Base-by-base conservation (phyloP, 2,113 vertebrate genomes). In the Eretmochelys imbricata region DNA sequence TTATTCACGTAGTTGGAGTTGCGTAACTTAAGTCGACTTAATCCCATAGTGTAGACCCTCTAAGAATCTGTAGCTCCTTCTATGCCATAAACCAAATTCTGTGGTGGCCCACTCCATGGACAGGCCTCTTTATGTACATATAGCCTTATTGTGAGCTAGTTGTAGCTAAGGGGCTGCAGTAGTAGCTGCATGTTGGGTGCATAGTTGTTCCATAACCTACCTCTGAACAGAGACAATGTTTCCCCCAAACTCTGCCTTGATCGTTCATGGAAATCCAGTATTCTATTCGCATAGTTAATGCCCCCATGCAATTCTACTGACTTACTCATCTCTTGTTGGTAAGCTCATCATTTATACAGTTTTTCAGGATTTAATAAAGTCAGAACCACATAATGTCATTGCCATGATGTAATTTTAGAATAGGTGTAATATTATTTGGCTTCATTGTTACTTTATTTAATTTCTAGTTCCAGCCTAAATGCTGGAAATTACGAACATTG, bases 381-480 rank as follows among this genome's bases (percentile, higher is more conserved):
- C 35, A 29, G 85, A 90, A 79, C 42, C 8, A 10, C 51, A 48
- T 86, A 62, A 75, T 75, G 25, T 75, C 35, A 27, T 76, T 91
- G 42, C 48, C 54, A 12, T 93, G 93, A 89, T 79, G 46, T 91
- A 11, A 69, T 95, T 96, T 91, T 91, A 89, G 90, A 38, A 38
- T 85, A 88, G n/a, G 25, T 80, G 38, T 87, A 53, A 85, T 92
- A 93, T 95, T 90, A 51, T 96, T 89, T 88, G 82, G 55, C 35
- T 50, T 93, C n/a, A 10, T 95, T 94, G 91, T 93, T 88, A 76
- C 1, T 10, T 65, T 92, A 89, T 92, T 95, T 94, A 84, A 88
- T 89, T 96, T 95, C 90, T 85, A 88, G 95, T 93, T 96, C 25
- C 24, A 86, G 14, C 49, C 48, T 93, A 87, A 93, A 79, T 72